Base-by-base conservation (phyloP, 2,113 vertebrate species). In the Conger conger region DNA sequence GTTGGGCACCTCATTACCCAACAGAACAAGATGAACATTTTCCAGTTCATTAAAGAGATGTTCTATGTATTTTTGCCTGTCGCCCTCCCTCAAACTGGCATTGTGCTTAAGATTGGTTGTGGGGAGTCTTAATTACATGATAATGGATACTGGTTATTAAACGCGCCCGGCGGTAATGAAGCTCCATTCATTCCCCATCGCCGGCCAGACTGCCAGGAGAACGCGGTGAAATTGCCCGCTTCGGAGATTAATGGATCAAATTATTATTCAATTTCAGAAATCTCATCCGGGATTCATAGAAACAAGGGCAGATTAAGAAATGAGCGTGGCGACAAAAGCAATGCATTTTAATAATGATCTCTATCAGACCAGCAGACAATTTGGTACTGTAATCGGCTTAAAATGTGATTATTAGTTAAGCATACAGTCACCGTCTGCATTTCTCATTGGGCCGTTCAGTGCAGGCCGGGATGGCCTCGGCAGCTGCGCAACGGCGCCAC, bases 121-220 rank as follows among this genome's bases (percentile, higher is more conserved):
- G 96, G 96, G 96, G 96, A 97, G 96, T 97, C 97, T 99, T 99
- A 99, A 99, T 99, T 99, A 99, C 96, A 96, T 96, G 96, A 98
- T 99, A 99, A 99, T 98, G 97, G 97, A 98, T 98, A 97, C 97
- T 94, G 96, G 97, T 98, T 98, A 99, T 98, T 99, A 99, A 99
- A 98, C 94, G 96, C 93, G 96, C 96, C 94, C 95, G 96, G 94
- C 94, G 94, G 96, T 97, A 98, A 97, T 98, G 97, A 98, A 97
- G 97, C 96, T 96, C 97, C 95, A 97, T 99, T 98, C 97, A 98
- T 99, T 98, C 97, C 96, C 86, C 93, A 96, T n/a, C n/a, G 94
- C 96, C 93, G 94, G 92, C 93, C 95, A 96, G 95, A 96, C 94
- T 92, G 91, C 90, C 95, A 94, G 95, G 94, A 94, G 94, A 91